Evolutionary conservation across 2,888 invertebrate species (phyloP).

Genomic region (Pristionchus arcanus): DNA sequence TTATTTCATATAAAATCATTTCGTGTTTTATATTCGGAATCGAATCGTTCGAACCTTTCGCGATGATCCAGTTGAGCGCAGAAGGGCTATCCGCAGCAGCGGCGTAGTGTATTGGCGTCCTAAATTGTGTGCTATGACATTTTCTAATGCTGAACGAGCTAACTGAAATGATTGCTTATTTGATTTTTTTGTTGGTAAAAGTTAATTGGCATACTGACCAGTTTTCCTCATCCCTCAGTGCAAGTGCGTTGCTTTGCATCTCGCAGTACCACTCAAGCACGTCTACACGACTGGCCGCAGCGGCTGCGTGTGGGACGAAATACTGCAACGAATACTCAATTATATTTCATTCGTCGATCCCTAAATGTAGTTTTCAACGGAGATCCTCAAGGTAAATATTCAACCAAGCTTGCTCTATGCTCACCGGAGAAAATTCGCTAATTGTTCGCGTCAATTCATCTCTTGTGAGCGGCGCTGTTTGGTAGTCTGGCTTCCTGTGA

Average conservation of each 20-base stretch:
- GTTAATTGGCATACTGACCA: not conserved
- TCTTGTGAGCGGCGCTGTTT: not conserved
- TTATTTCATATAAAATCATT: too few relatives aligned
- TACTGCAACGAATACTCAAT: not conserved
- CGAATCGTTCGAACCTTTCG: not conserved
- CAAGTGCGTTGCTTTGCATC: not conserved
- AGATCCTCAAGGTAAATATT: too few relatives aligned
- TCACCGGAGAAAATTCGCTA: not conserved
- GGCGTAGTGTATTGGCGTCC: not conserved
- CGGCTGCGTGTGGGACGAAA: not conserved
- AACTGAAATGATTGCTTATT: too few relatives aligned
- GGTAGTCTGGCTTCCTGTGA: not conserved
- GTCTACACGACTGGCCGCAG: not conserved
- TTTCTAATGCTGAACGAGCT: not conserved
- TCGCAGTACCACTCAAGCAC: not conserved
- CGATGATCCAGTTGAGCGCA: not conserved
- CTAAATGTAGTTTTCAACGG: too few relatives aligned
- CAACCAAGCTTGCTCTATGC: not conserved
- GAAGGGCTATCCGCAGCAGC: not conserved
- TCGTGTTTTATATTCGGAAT: too few relatives aligned
- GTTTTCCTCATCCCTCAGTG: not conserved
- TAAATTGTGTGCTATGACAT: not conserved
- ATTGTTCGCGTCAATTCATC: not conserved
- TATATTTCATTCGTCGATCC: not conserved
- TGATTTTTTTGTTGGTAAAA: too few relatives aligned